phyloP scores from a whole-genome alignment of 2,113 vertebrate species.

The Malurus cyaneus region DNA sequence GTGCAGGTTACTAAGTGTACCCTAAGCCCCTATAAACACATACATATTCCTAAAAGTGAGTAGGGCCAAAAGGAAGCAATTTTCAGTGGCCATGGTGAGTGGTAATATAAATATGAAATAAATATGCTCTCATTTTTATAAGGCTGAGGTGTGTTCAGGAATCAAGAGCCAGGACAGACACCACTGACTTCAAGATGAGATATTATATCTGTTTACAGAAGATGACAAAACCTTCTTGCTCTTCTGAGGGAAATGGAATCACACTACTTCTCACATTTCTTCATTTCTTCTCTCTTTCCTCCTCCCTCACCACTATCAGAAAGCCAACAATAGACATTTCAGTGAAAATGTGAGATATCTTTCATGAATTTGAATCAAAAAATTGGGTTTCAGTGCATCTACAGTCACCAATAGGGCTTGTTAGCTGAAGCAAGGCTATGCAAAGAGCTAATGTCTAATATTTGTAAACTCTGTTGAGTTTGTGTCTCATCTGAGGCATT shows the following conservation, averaged over 20 bases:
- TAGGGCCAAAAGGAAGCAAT: background rate
- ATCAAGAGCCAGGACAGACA: background rate
- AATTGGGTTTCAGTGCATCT: constrained; percentile 49
- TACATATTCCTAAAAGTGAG: background rate
- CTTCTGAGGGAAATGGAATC: background rate
- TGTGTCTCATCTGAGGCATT: constrained; percentile 65
- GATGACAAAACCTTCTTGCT: background rate
- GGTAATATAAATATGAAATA: background rate
- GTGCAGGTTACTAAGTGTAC: background rate
- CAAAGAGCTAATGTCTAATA: constrained; percentile 55
- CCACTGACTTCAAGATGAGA: background rate
- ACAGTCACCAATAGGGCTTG: constrained; percentile 51
- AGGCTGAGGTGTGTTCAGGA: background rate
- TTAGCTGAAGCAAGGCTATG: constrained; percentile 55
- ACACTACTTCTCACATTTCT: background rate
- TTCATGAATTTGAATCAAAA: constrained; percentile 74
- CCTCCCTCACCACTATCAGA: background rate
- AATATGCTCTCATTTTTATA: background rate
- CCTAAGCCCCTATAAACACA: background rate
- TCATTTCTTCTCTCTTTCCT: background rate
- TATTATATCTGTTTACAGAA: background rate
- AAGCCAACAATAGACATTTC: background rate
- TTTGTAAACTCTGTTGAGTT: constrained; percentile 64
- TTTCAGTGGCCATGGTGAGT: background rate
- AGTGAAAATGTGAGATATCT: constrained; percentile 37